A percentile compares a stretch with the other conserved stretches of the same genome.
These are phyloP conservation scores for Nephrotoma appendiculata DNA, from an alignment of 2,888 invertebrate species.

Conservation along the genomic window DNA sequence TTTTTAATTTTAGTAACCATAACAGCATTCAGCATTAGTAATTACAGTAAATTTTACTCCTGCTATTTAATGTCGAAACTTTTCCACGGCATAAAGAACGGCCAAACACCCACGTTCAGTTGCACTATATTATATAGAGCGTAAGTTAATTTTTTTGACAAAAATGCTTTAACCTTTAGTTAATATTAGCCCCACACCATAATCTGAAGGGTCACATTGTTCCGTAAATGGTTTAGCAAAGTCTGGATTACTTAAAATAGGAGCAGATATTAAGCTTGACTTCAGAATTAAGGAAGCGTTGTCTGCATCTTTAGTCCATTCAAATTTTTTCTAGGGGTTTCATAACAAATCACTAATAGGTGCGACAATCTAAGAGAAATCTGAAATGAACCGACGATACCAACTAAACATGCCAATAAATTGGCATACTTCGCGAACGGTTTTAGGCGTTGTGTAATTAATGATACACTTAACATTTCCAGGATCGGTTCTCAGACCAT, in stretches of 20 bases:
- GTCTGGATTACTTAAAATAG: too few relatives aligned
- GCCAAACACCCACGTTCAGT: constrained; percentile 10
- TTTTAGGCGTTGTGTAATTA: background rate
- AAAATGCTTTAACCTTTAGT: constrained; percentile 15
- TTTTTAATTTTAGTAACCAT: background rate
- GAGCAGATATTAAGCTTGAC: too few relatives aligned
- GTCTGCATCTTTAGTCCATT: too few relatives aligned
- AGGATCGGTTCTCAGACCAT: background rate
- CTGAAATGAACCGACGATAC: background rate
- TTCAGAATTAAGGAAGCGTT: too few relatives aligned
- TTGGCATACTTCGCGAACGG: too few relatives aligned
- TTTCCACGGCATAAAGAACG: constrained; percentile 5
- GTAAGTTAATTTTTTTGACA: background rate
- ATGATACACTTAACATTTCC: background rate
- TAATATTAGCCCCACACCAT: constrained; percentile 12
- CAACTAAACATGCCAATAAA: background rate
- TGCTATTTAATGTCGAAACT: constrained; percentile 1
- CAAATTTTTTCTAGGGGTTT: too few relatives aligned
- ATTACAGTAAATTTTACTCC: background rate
- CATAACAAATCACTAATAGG: too few relatives aligned
- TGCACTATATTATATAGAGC: constrained; percentile 1
- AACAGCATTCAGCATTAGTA: constrained; percentile 1
- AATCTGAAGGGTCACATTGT: constrained; percentile 15
- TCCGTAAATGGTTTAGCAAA: too few relatives aligned
- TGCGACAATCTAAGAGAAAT: too few relatives aligned